Conservation (phyloP, 2,888 invertebrate genomes). For the Microchrysa polita region DNA sequence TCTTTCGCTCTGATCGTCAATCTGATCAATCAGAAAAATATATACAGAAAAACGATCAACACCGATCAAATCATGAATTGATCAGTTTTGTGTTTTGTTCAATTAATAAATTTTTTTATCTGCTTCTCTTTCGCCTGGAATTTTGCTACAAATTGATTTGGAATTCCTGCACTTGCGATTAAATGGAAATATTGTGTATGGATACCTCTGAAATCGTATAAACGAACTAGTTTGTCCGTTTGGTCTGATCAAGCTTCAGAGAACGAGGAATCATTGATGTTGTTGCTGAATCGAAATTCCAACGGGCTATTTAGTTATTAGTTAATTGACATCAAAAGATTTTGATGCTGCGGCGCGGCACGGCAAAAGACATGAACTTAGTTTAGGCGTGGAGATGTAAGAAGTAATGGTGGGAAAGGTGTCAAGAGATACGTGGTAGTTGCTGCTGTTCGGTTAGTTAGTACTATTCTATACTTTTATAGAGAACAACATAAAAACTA, state of each 20-base stretch:
- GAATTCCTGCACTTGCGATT: constrained; percentile 29
- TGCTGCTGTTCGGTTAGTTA: no score
- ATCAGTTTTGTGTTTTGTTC: not conserved
- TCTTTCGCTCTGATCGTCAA: constrained; percentile 16
- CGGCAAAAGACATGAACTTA: not conserved
- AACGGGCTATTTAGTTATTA: constrained; percentile 41
- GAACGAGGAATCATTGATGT: not conserved
- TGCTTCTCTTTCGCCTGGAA: constrained; percentile 6
- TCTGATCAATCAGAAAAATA: constrained; percentile 28
- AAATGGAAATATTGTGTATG: constrained; percentile 33
- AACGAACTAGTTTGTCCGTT: not conserved
- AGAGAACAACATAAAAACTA: no score
- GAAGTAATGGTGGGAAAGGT: constrained; percentile 26
- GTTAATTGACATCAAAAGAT: constrained; percentile 42
- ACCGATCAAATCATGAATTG: no score
- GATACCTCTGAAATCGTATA: not conserved
- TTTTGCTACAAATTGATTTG: constrained; percentile 32
- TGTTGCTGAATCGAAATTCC: constrained; percentile 21
- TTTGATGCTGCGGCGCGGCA: constrained; percentile 12
- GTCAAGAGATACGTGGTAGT: constrained; percentile 29
- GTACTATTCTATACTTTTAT: no score
- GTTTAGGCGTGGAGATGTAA: not conserved
- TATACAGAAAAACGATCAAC: not conserved
- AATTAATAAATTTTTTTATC: not conserved
- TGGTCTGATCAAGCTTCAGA: not conserved